Percentiles rank a stretch among this genome's conserved stretches.
Conservation (phyloP, 2,113 vertebrate genomes). For the Sapajus apella region DNA sequence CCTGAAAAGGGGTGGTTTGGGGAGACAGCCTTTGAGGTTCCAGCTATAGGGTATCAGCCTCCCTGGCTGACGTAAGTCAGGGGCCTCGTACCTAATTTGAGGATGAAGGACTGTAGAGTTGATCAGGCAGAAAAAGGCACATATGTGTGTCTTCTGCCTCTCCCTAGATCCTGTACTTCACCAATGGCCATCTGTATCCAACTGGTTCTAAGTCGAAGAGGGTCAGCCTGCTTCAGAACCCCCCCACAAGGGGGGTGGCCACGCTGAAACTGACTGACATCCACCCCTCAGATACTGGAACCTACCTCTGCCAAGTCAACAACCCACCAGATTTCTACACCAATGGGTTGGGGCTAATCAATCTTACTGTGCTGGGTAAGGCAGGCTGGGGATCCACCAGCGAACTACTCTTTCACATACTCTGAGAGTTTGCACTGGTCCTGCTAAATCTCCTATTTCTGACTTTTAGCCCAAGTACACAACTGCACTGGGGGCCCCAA, state of each 20-base stretch:
- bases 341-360: conserved; percentile 80
- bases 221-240: conserved; percentile 78
- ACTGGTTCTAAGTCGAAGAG: conserved; percentile 76
- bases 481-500: neutral
- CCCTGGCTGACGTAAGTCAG: neutral
- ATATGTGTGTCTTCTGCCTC: neutral
- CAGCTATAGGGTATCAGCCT: neutral
- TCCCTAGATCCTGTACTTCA: conserved; percentile 84
- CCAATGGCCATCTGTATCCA: conserved; percentile 79
- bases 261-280: conserved; percentile 78
- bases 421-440: neutral
- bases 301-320: conserved; percentile 85
- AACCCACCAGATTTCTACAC: conserved; percentile 85
- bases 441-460: neutral
- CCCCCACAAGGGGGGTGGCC: conserved; percentile 81
- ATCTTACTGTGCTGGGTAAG: conserved; percentile 82
- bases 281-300: conserved; percentile 80
- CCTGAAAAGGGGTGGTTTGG: neutral
- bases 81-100: neutral
- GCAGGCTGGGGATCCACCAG: neutral
- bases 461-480: neutral
- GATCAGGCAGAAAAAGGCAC: neutral
- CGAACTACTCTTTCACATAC: neutral
- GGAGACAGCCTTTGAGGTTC: neutral
- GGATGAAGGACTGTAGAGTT: neutral